A percentile compares a stretch with the other conserved stretches of the same genome.
Evolutionary conservation across 2,113 vertebrate genomes (phyloP).

Genomic region (Bufo gargarizans): DNA sequence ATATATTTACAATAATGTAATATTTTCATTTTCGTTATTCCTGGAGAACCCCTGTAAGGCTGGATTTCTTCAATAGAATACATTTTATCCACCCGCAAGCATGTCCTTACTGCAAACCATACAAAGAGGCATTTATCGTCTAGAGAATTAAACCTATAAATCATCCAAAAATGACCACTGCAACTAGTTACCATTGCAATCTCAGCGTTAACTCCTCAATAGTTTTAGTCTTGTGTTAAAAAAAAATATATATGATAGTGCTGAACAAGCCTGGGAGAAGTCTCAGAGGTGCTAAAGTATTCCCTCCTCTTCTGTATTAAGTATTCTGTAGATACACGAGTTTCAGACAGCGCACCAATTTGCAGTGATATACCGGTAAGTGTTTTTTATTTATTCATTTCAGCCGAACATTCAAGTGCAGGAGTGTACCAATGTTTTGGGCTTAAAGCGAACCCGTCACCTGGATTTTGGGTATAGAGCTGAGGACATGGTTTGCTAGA

Average conservation of each 20-base stretch:
- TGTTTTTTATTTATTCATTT: too few species aligned
- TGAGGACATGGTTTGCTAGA: too few species aligned
- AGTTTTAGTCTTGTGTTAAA: neutral
- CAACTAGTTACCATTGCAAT: neutral
- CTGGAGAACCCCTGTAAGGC: neutral
- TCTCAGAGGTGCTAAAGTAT: neutral
- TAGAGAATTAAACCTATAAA: slow-evolving; percentile 7
- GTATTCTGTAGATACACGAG: too few species aligned
- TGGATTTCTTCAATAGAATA: neutral
- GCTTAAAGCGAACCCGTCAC: too few species aligned
- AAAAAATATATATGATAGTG: neutral
- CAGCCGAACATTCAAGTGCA: too few species aligned
- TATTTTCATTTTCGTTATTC: too few species aligned
- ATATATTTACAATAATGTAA: too few species aligned
- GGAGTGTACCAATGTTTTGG: too few species aligned
- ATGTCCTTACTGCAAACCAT: neutral
- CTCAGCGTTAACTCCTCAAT: neutral
- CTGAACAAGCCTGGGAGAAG: neutral
- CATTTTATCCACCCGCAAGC: neutral
- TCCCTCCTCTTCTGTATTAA: neutral
- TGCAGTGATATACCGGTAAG: too few species aligned
- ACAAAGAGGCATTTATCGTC: neutral
- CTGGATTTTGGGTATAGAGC: too few species aligned
- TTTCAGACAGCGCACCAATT: too few species aligned
- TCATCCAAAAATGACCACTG: neutral